Evolutionary conservation across 2,888 invertebrate genomes (phyloP), one percentile per base, ranked within the genome.

Genomic region (Stenotaenia linearis): DNA sequence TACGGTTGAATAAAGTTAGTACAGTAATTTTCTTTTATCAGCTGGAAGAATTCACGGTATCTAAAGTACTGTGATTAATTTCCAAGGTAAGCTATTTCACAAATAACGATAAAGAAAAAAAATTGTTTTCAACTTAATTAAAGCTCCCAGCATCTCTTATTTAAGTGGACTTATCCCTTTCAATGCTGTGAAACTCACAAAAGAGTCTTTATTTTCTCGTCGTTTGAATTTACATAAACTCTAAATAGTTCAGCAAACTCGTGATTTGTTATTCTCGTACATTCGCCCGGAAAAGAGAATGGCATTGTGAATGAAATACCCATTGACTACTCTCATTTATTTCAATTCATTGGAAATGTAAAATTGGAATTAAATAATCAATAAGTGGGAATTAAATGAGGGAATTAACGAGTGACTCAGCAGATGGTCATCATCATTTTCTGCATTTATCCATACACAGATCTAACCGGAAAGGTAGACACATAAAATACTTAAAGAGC

Each of bases 401-500:
- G 28, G 28, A 28, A 28, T 28, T 69, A 69, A 69, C 69, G 69
- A 15, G 69, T 69, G 28, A 69, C 12, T 69, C 69, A 69, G 69
- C 69, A 69, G 69, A 69, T 69, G 69, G 69, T 69, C 69, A 69
- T 69, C 28, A 69, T 69, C 25, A 69, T 69, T 69, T 69, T 69
- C 69, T 28, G 25, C 69, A 69, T 69, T 69, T 69, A 69, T 69
- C 69, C 69, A 69, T 18, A 50, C 12, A 69, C 12, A 69, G 69
- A 69, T 69, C 69, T 69, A 23, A 69, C 69, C 69, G 69, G 69
- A 69, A 69, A 69, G 69, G 69, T 69, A 69, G 69, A 28, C 69
- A 28, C 69, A 69, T 69, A 69, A 69, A 69, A 69, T 69, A 69
- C 69, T 69, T 69, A 69, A 69, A 69, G 69, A 69, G 69, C 28